Conservation (phyloP, 1,140 invertebrate genomes). For the Atta cephalotes region DNA sequence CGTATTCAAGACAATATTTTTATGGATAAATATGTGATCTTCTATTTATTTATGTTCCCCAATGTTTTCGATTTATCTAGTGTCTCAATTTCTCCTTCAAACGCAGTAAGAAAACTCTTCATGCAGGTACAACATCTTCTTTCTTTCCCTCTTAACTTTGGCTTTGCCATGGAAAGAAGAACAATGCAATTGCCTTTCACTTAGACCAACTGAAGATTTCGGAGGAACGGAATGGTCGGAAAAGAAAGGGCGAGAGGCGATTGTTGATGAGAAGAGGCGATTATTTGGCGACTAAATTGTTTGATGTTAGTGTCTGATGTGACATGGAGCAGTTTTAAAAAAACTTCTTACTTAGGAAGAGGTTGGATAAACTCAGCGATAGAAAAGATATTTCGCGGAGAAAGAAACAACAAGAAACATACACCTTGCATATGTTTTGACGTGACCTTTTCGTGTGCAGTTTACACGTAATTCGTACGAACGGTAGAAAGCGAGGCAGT, state of each 20-base stretch:
- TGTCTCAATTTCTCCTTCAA: conserved; percentile 31
- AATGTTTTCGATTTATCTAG: conserved; percentile 9
- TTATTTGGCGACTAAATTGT: conserved; percentile 82
- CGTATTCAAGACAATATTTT: background rate
- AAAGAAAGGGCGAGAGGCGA: background rate
- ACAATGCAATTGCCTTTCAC: conserved; percentile 24
- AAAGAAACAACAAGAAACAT: background rate
- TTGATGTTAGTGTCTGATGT: conserved; percentile 79
- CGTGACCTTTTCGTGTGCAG: background rate
- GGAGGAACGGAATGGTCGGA: background rate
- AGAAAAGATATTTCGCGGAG: background rate
- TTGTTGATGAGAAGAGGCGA: background rate
- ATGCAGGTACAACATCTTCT: background rate
- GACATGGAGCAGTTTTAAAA: conserved; percentile 69
- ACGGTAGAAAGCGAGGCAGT: background rate
- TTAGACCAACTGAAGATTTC: background rate
- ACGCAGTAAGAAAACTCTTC: conserved; percentile 14
- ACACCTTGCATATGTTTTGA: no score
- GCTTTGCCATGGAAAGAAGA: conserved; percentile 56
- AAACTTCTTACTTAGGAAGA: conserved; percentile 8
- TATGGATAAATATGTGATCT: background rate
- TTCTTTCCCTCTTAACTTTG: conserved; percentile 5
- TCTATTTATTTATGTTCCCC: conserved; percentile 24
- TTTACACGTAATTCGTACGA: conserved; percentile 46
- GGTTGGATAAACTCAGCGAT: background rate